Base-by-base conservation (phyloP, 2,113 vertebrate genomes). In the Protomyctophum bolini region DNA sequence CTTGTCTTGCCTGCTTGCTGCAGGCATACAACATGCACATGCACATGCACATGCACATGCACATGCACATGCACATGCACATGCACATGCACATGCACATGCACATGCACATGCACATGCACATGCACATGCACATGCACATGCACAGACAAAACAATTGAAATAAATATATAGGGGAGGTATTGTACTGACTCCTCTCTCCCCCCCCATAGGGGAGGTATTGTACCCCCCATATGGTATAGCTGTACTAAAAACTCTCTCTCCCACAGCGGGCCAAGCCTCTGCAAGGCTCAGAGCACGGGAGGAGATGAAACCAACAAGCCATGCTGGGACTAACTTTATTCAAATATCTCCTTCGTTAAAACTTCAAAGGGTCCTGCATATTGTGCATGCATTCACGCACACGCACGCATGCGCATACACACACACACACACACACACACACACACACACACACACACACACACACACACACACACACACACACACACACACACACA, bases 271-370 rank as follows among this genome's bases (percentile, higher is more conserved):
- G 69, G 73, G 73, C 63, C 79, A 58, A 8, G 54, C 81, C 81
- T 75, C 62, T 63, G 72, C 11, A 15, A 61, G 68, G 73, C 56
- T 72, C 63, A 73, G 83, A 87, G 67, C 62, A 83, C 66, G 72
- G 61, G 28, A 57, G 70, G 65, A 49, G 67, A 83, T 76, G 79
- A 75, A 79, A 83, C 70, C 80, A 75, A 71, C 74, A 75, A 72
- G 64, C 50, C 29, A 21, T 9, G 8, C 29, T 2, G 63, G 58
- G 29, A 46, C 1, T 61, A 67, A 73, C 54, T 55, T 51, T 58
- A 54, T 76, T 79, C 76, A 72, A 86, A 82, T 80, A 76, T 68
- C 56, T 49, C 65, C 64, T 80, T 82, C 72, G 76, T 82, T 78
- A 68, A 6, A 74, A 80, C 46, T 56, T 81, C 46, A 84, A 86